phyloP scores from a whole-genome alignment of 1,140 invertebrate genomes.

The Paraescarpia echinospica region DNA sequence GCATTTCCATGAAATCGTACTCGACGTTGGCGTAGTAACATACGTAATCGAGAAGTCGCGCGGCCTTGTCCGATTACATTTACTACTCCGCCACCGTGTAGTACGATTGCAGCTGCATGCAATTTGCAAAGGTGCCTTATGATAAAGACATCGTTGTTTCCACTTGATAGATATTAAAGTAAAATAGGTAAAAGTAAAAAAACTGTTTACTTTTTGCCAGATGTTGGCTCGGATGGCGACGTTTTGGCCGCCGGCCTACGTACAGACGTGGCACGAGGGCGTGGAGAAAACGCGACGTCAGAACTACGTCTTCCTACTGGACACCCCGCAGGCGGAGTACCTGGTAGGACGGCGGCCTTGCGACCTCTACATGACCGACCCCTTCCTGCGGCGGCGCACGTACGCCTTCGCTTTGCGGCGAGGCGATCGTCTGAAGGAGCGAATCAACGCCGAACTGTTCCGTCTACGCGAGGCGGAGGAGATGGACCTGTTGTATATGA shows the following conservation, averaged over 20 bases:
- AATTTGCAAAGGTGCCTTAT: not conserved
- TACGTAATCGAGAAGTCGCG: too few species aligned
- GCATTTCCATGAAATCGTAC: too few species aligned
- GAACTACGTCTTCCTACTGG: slow-evolving; percentile 34
- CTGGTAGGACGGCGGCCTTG: slow-evolving; percentile 33
- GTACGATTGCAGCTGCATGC: too few species aligned
- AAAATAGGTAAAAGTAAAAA: too few species aligned
- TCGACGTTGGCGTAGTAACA: too few species aligned
- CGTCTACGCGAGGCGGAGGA: slow-evolving; percentile 10
- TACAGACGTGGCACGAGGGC: slow-evolving; percentile 27
- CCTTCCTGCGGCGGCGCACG: slow-evolving; percentile 19
- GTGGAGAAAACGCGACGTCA: slow-evolving; percentile 29
- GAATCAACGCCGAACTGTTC: slow-evolving; percentile 17
- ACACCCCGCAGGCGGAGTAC: slow-evolving; percentile 36
- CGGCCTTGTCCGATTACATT: too few species aligned
- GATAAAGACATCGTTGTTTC: not conserved
- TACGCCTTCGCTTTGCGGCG: slow-evolving; percentile 26
- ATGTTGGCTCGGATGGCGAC: slow-evolving; percentile 15
- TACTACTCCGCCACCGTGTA: not conserved
- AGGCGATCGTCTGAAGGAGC: slow-evolving; percentile 6
- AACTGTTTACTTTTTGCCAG: too few species aligned
- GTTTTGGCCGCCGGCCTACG: slow-evolving; percentile 21
- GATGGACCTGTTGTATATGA: slow-evolving; percentile 26
- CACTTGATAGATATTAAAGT: too few species aligned
- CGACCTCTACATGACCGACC: slow-evolving; percentile 31